Evolutionary conservation across 2,888 invertebrate species (phyloP), one percentile per base, ranked within the genome.

Genomic region (Orthonychiurus folsomi): DNA sequence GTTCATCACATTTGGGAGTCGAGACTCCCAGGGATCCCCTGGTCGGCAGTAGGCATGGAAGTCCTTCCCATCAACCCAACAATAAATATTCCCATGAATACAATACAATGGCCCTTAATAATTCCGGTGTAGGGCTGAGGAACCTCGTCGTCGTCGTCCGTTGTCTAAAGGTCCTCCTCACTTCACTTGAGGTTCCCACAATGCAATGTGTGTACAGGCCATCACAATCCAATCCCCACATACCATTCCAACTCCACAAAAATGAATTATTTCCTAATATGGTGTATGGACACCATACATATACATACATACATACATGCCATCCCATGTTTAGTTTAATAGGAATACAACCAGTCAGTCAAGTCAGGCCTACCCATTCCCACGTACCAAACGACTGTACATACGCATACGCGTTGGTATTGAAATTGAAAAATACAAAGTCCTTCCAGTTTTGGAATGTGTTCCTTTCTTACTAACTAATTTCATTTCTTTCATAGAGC

Each of bases 81-180:
- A 37, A 37, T 37, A 37, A 37, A 37, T 37, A 37, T 37, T 37
- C 37, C 37, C 37, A 37, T 37, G 37, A 37, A 37, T 37, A 37
- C 37, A 37, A 5, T 15, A 37, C 37, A 37, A 37, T 37, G 37
- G 9, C 15, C 37, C 15, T 37, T 37, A 37, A 37, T 37, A 37
- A 37, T 37, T 9, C 15, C 15, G 15, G 9, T 37, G 37, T 9
- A 15, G 5, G 37, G 15, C 37, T 37, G 37, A 37, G 37, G 5
- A 15, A 37, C 37, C 15, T 9, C 37, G 37, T 37, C 5, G n/a
- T n/a, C n/a, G n/a, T n/a, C n/a, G n/a, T n/a, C n/a, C n/a, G n/a
- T n/a, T n/a, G n/a, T n/a, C n/a, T n/a, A 9, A 37, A 37, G 37
- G 37, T 37, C 37, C n/a, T n/a, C n/a, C n/a, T n/a, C n/a, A n/a